phyloP scores from a whole-genome alignment of 2,888 invertebrate genomes.

The Ochropleura plecta region DNA sequence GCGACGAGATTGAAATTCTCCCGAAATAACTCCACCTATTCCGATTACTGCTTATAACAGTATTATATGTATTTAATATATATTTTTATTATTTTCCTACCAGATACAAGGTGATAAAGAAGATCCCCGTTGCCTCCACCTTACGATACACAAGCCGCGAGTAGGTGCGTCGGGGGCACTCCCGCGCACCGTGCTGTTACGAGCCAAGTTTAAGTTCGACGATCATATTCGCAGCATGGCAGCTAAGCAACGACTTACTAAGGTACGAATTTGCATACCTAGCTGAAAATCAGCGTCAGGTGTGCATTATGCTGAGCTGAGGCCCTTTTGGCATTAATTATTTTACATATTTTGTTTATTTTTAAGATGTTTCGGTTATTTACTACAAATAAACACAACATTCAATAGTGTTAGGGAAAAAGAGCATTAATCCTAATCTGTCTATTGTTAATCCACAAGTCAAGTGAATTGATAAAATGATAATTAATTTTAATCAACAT shows the following conservation, averaged over 20 bases:
- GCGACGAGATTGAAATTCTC: neutral
- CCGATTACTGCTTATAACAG: neutral
- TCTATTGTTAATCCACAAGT: neutral
- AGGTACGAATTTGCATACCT: conserved; percentile 87
- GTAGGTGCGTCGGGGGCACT: conserved; percentile 91
- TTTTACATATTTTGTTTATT: too few relatives aligned
- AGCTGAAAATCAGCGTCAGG: neutral
- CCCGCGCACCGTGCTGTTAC: conserved; percentile 94
- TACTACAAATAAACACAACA: too few relatives aligned
- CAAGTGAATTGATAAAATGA: neutral
- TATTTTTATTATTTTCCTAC: neutral
- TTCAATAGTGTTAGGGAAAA: neutral
- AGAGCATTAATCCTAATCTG: neutral
- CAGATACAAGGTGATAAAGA: conserved; percentile 97
- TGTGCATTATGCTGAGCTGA: too few relatives aligned
- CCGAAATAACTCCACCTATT: neutral
- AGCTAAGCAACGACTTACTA: conserved; percentile 96
- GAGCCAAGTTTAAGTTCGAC: conserved; percentile 98
- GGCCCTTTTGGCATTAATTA: too few relatives aligned
- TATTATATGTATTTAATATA: neutral
- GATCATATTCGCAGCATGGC: conserved; percentile 99
- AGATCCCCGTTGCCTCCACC: conserved; percentile 98
- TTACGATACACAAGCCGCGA: conserved; percentile 96
- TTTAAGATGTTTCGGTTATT: too few relatives aligned
- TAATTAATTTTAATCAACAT: neutral